Evolutionary conservation across 2,888 invertebrate genomes (phyloP).

Genomic region (Drosophila pullipes): DNA sequence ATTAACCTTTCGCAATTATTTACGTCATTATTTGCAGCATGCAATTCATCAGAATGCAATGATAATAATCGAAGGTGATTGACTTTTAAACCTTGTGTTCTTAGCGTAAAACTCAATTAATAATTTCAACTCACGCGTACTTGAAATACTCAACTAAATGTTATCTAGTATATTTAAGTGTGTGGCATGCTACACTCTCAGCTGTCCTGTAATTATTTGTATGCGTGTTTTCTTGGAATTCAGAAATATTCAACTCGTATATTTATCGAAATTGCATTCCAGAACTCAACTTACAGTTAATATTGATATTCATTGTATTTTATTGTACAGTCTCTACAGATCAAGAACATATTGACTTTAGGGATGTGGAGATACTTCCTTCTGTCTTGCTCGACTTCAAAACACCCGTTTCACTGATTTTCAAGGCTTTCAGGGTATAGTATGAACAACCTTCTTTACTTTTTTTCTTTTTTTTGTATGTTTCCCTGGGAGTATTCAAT

Average conservation of each 20-base stretch:
- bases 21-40: constrained; percentile 3
- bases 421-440: not conserved
- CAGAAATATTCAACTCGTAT: not conserved
- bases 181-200: not conserved
- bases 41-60: constrained; percentile 44
- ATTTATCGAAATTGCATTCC: not conserved
- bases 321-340: not conserved
- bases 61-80: constrained; percentile 37
- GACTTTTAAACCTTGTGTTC: constrained; percentile 7
- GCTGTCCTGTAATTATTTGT: not conserved
- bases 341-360: not conserved
- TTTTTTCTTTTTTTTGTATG: not conserved
- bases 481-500: not conserved
- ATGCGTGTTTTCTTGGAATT: not conserved
- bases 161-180: not conserved
- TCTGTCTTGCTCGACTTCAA: not conserved
- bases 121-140: not conserved
- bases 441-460: not conserved
- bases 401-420: not conserved
- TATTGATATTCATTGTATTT: not conserved
- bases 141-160: not conserved
- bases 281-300: too few species aligned
- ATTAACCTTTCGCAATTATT: not conserved
- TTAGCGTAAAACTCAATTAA: not conserved
- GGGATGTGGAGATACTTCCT: not conserved